Percentiles rank a stretch among this genome's conserved stretches.
Conservation (phyloP, 2,113 vertebrate genomes). For the Holacanthus passer region DNA sequence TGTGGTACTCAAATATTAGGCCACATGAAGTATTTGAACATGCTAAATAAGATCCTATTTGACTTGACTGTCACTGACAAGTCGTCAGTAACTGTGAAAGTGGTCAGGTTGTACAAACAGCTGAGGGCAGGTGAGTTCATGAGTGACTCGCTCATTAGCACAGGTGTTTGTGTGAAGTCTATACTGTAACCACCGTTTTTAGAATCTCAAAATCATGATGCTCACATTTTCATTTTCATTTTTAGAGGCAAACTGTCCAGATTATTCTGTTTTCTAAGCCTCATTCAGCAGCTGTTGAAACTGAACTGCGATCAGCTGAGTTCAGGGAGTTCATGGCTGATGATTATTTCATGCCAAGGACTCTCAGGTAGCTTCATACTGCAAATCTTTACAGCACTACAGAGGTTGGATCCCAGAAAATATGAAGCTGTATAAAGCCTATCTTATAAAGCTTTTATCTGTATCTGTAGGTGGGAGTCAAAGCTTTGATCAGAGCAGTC, state of each 20-base stretch:
- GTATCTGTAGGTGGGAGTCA: neutral
- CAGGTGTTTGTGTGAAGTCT: too few relatives aligned
- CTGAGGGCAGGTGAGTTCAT: too few relatives aligned
- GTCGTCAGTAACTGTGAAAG: too few relatives aligned
- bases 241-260: conserved; percentile 26
- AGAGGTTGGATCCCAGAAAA: neutral
- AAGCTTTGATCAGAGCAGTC: neutral
- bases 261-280: neutral
- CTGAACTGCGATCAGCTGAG: neutral
- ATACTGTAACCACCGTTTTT: neutral
- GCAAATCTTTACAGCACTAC: neutral
- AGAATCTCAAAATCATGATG: conserved; percentile 7
- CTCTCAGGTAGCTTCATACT: conserved; percentile 13
- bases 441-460: neutral
- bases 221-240: conserved; percentile 19
- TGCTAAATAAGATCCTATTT: too few relatives aligned
- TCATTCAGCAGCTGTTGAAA: conserved; percentile 22
- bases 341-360: conserved; percentile 13
- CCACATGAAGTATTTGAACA: too few relatives aligned
- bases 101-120: too few relatives aligned
- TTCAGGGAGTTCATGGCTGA: neutral
- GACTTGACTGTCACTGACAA: too few relatives aligned
- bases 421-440: neutral
- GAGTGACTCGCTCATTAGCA: too few relatives aligned
- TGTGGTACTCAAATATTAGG: too few relatives aligned